These are phyloP conservation scores for Ursus arctos DNA, from an alignment of 2,113 vertebrate genomes.

Conservation along the genomic window DNA sequence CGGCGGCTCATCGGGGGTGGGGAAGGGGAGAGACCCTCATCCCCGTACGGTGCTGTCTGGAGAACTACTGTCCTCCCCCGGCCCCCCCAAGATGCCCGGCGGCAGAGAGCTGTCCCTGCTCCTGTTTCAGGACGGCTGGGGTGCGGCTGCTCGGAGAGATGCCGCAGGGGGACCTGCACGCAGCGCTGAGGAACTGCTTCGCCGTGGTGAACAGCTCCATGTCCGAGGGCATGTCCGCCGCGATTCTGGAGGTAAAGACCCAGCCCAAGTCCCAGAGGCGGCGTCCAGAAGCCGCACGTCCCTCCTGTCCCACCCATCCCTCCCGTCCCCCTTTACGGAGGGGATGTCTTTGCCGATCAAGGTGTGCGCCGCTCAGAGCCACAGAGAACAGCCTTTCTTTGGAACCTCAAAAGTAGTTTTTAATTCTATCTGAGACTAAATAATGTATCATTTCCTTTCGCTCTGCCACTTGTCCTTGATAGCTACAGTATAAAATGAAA, in stretches of 20 bases:
- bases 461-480: fast-evolving
- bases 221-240: slow-evolving; percentile 98
- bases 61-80: too few species aligned
- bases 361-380: not conserved
- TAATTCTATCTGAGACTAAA: not conserved
- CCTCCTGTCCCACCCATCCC: fast-evolving
- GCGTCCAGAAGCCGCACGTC: fast-evolving
- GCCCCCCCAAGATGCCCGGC: fast-evolving
- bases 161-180: slow-evolving; percentile 93
- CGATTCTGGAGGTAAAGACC: slow-evolving; percentile 93
- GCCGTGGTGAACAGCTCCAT: slow-evolving; percentile 96
- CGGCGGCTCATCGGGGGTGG: fast-evolving
- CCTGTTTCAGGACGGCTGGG: slow-evolving; percentile 88
- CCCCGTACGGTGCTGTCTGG: not conserved
- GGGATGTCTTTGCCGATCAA: not conserved
- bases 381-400: fast-evolving
- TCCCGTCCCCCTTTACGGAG: not conserved
- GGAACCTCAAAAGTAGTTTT: not conserved
- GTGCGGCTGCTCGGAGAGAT: slow-evolving; percentile 92
- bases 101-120: not conserved
- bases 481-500: too few species aligned
- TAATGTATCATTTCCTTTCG: fast-evolving
- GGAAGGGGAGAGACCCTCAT: not conserved
- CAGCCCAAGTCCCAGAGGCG: fast-evolving
- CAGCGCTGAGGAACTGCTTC: slow-evolving; percentile 89